Base-by-base conservation (phyloP, 2,797 vertebrate genomes). In the Sebastes vulpes region DNA sequence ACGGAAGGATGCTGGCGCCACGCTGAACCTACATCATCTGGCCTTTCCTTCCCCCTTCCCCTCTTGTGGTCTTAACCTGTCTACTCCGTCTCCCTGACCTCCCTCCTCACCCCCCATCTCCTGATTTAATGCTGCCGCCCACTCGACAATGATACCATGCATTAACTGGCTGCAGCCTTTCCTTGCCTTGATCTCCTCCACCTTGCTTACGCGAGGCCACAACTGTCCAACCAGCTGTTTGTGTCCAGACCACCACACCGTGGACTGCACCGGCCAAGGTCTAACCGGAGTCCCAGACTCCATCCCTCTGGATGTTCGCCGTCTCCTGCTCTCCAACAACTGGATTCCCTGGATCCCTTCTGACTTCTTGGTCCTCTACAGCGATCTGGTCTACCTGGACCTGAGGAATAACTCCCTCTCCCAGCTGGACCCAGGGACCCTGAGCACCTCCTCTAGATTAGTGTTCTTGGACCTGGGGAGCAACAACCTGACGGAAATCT, bases 351-450 rank as follows among this genome's bases (percentile, higher is more conserved):
- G 74, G 12, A 97, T 98, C 82, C 97, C 98, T 2, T 96, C 95
- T 1, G 98, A 98, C 91, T 98, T 98, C 88, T 96, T 99, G 87
- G 95, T 98, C 76, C 97, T 98, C 82, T 97, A 98, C 81, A 97
- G 96, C 21, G 98, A 99, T 81, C 95, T 99, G 76, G 95, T 98
- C 35, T 98, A 98, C 92, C 86, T 99, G 94, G 97, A 99, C 93
- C 95, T 98, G 82, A 94, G 97, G 87, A 98, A 98, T 89, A 99
- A 98, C 91, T 97, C 97, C 6, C 95, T 98, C 65, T 96, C 95
- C 57, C 89, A 93, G 53, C 94, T 99, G 89, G 96, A 97, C 81
- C 97, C 96, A 26, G 97, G 97, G 53, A 97, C 97, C 52, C 96
- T 98, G 87, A 96, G 95, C 90, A 96, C 96, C 61, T 97, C 96